Base-by-base conservation (phyloP, 2,113 vertebrate species). In the Malaclemys terrapin region DNA sequence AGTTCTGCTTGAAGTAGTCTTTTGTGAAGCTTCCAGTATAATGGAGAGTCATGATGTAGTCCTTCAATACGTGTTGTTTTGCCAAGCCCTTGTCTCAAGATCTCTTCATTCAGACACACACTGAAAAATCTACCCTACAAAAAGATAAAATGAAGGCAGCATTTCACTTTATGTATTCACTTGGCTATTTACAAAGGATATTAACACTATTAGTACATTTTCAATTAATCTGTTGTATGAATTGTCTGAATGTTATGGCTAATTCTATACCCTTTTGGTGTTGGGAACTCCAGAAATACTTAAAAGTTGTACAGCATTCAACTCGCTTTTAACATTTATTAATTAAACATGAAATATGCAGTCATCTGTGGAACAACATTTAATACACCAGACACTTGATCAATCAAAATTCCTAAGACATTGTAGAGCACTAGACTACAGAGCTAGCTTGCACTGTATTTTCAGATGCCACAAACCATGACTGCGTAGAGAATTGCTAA, bases 1-100 rank as follows among this genome's bases (percentile, higher is more conserved):
- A 99, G 59, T 98, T 99, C 99, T 50, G 99, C 99, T 95, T 86
- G 98, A 79, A 99, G 98, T 59, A 99, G 98, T n/a, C 98, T 98
- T 90, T 94, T 99, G 96, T 99, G 99, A 82, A 99, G 98, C 59
- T 93, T 98, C 99, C 99, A 99, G 95, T 98, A 98, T 35, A 99
- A 96, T 69, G 4, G 98, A 85, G 99, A 98, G 65, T 98, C 93
- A 8, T 98, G 97, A 72, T 96, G 96, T 45, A 99, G 96, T 11
- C 99, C 99, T 38, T 97, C 91, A 3, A 99, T 89, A 7, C 97
- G 97, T 1, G 98, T 97, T 3, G 98, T 97, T 96, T 98, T 99
- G 84, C 99, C 99, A 90, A 99, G 98, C 79, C 99, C 99, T 25
- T 97, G 98, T 31, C 97, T 98, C 94, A 99, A 93, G 89, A 99